These are phyloP conservation scores for Monoplex corrugatus DNA, from an alignment of 2,888 invertebrate species.

Conservation along the genomic window DNA sequence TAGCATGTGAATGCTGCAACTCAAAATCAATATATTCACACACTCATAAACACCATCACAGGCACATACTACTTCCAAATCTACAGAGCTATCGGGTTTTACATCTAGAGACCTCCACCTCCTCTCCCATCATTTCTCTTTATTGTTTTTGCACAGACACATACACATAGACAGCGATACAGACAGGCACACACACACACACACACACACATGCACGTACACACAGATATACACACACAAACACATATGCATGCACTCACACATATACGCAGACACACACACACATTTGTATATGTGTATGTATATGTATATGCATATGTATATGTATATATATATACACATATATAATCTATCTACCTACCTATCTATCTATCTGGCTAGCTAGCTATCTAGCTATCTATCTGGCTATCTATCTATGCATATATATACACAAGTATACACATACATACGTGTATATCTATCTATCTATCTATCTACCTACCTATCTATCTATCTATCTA, in stretches of 20 bases:
- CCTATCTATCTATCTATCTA: slow-evolving; percentile 20
- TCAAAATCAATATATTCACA: too few relatives aligned
- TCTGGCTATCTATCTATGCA: not conserved
- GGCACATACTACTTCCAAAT: too few relatives aligned
- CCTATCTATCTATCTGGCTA: not conserved
- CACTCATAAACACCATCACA: too few relatives aligned
- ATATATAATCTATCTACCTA: not conserved
- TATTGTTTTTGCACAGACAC: too few relatives aligned
- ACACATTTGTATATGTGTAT: too few relatives aligned
- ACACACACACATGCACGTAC: not conserved
- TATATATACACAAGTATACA: not conserved
- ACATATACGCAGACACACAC: too few relatives aligned
- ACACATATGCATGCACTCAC: not conserved
- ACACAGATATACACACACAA: not conserved
- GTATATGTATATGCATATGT: not conserved
- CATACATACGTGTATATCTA: slow-evolving; percentile 21
- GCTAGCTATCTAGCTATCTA: not conserved
- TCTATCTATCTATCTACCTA: slow-evolving; percentile 24
- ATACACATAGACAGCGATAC: too few relatives aligned
- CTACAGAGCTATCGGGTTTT: too few relatives aligned
- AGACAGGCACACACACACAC: not conserved
- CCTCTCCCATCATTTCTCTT: too few relatives aligned
- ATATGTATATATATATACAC: too few relatives aligned
- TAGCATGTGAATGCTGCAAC: too few relatives aligned
- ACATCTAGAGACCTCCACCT: too few relatives aligned